Evolutionary conservation across 2,113 vertebrate species (phyloP).

Genomic region (Macroglossus sobrinus): DNA sequence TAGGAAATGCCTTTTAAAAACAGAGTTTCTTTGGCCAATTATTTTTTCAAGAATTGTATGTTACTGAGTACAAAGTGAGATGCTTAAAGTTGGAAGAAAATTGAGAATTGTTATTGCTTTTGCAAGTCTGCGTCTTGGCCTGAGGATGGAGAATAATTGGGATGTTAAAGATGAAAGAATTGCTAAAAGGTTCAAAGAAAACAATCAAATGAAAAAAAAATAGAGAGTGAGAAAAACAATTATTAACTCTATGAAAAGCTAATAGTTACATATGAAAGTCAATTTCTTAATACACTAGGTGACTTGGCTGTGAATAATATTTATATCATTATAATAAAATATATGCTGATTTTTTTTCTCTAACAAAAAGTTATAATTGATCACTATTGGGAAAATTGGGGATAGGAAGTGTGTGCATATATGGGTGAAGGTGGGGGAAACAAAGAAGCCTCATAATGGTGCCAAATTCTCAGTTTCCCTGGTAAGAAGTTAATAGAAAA

Average conservation of each 20-base stretch:
- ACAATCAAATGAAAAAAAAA: constrained; percentile 16
- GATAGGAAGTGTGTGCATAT: not conserved
- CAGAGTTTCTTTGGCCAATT: not conserved
- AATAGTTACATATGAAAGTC: constrained; percentile 34
- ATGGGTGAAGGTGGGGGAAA: not conserved
- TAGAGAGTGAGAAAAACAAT: not conserved
- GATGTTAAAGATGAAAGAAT: constrained; percentile 30
- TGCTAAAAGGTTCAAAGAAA: constrained; percentile 26
- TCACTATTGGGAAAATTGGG: not conserved
- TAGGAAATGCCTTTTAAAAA: not conserved
- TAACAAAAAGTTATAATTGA: not conserved
- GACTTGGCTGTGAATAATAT: constrained; percentile 28
- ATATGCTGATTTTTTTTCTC: constrained; percentile 3
- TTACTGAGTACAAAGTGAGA: not conserved
- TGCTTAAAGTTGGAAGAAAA: not conserved
- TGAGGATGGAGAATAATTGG: not conserved
- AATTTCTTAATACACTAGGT: not conserved
- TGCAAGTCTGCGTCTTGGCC: not conserved
- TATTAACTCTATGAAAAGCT: constrained; percentile 13
- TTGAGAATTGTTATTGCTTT: constrained; percentile 14
- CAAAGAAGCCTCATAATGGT: not conserved
- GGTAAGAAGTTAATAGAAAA: not conserved
- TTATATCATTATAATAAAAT: constrained; percentile 7
- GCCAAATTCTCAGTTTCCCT: not conserved
- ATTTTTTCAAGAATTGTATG: not conserved